These are phyloP conservation scores for Porites lutea DNA, from an alignment of 64 coral and sea anemone species.

Conservation along the genomic window DNA sequence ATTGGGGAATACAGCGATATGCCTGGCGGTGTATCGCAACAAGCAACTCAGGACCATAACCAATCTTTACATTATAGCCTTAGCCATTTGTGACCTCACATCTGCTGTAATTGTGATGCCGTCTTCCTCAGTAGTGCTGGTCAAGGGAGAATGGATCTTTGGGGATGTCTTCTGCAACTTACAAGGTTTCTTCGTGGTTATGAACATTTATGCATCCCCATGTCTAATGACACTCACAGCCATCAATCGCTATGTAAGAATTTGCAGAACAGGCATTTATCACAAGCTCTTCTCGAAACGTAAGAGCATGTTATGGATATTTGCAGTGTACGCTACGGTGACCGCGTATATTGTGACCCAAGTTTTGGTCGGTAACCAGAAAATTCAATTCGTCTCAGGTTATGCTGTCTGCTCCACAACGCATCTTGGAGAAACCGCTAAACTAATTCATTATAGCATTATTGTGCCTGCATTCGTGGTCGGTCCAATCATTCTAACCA, in stretches of 20 bases:
- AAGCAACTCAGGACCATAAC: background rate
- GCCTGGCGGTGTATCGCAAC: constrained; percentile 21
- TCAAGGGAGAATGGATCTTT: constrained; percentile 60
- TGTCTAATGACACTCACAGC: constrained; percentile 58
- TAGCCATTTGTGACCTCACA: constrained; percentile 59
- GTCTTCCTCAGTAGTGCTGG: constrained; percentile 50
- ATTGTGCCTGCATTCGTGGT: constrained; percentile 49
- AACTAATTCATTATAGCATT: constrained; percentile 65
- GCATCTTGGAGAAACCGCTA: constrained; percentile 44
- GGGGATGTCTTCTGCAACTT: constrained; percentile 46
- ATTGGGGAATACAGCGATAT: background rate
- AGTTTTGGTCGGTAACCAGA: constrained; percentile 43
- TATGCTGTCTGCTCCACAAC: constrained; percentile 75
- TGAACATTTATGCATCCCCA: constrained; percentile 65
- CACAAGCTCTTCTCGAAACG: constrained; percentile 55
- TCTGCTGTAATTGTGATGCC: constrained; percentile 77
- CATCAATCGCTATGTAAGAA: constrained; percentile 79
- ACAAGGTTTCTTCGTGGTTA: constrained; percentile 67
- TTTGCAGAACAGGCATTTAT: constrained; percentile 67
- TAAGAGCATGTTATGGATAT: constrained; percentile 30
- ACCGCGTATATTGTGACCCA: constrained; percentile 46
- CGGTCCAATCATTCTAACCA: constrained; percentile 30
- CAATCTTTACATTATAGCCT: constrained; percentile 31
- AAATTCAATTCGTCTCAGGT: constrained; percentile 48
- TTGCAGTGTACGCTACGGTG: constrained; percentile 19